Evolutionary conservation across 2,888 invertebrate species (phyloP).

Genomic region (Eupsilia transversa): DNA sequence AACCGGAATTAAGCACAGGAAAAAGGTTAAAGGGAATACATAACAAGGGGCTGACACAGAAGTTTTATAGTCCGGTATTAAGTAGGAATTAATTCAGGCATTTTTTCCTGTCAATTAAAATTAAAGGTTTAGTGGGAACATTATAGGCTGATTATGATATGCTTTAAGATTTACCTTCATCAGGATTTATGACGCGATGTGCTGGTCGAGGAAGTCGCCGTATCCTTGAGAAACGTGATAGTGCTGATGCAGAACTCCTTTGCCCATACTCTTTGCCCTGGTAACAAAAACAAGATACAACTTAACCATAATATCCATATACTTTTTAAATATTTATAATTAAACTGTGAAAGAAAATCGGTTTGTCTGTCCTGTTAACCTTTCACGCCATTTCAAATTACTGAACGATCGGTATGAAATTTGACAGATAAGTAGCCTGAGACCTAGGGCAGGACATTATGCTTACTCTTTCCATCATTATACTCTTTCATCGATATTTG

Average conservation of each 20-base stretch:
- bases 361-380: too few relatives aligned
- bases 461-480: too few relatives aligned
- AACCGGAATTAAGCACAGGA: slow-evolving; percentile 43
- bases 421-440: background rate
- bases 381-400: too few relatives aligned
- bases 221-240: slow-evolving; percentile 84
- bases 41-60: slow-evolving; percentile 31
- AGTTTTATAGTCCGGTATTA: background rate
- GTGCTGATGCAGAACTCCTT: slow-evolving; percentile 73
- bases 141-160: background rate
- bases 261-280: slow-evolving; percentile 81
- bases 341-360: too few relatives aligned
- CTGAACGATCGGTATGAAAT: too few relatives aligned
- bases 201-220: slow-evolving; percentile 83
- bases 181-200: slow-evolving; percentile 85
- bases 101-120: slow-evolving; percentile 4
- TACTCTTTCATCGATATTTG: too few relatives aligned
- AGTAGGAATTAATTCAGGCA: background rate
- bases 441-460: background rate
- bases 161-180: slow-evolving; percentile 76
- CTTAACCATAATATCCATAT: background rate
- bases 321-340: background rate
- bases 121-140: too few relatives aligned
- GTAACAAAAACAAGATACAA: slow-evolving; percentile 48
- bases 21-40: slow-evolving; percentile 53